Percentiles rank a stretch among this genome's conserved stretches.
Evolutionary conservation across 2,888 invertebrate species (phyloP).

Genomic region (Dromius quadrimaculatus): DNA sequence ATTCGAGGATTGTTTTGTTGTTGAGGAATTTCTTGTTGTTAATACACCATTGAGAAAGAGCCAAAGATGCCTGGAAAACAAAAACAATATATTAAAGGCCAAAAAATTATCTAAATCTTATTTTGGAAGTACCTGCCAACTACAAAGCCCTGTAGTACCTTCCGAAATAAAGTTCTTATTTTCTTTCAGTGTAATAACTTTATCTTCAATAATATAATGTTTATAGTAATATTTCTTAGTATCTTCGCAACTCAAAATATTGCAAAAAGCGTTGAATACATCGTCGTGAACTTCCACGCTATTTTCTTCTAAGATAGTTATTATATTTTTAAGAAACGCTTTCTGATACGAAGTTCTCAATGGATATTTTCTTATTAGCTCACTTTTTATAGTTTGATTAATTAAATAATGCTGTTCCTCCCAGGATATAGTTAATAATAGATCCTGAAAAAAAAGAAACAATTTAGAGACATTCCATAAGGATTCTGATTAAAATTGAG

Average conservation of each 20-base stretch:
- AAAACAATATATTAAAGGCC: slow-evolving; percentile 20
- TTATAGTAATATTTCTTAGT: slow-evolving; percentile 69
- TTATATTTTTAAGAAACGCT: slow-evolving; percentile 75
- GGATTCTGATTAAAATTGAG: too few relatives aligned
- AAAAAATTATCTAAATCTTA: neutral
- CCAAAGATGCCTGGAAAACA: slow-evolving; percentile 74
- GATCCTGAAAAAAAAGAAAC: slow-evolving; percentile 55
- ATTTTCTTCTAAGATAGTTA: slow-evolving; percentile 70
- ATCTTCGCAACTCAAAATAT: slow-evolving; percentile 65
- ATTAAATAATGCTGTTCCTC: slow-evolving; percentile 73
- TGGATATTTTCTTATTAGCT: slow-evolving; percentile 72
- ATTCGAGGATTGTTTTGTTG: slow-evolving; percentile 75
- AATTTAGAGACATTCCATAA: too few relatives aligned
- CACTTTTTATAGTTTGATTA: slow-evolving; percentile 70
- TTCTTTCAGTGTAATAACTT: slow-evolving; percentile 75
- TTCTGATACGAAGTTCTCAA: slow-evolving; percentile 73
- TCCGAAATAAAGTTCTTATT: slow-evolving; percentile 78
- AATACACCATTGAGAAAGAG: slow-evolving; percentile 79
- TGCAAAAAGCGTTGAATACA: slow-evolving; percentile 73
- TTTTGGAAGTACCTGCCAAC: slow-evolving; percentile 76
- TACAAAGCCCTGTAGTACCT: slow-evolving; percentile 84
- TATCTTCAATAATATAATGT: slow-evolving; percentile 71
- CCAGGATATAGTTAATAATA: slow-evolving; percentile 62
- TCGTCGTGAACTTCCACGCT: slow-evolving; percentile 74
- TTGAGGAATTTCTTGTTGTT: slow-evolving; percentile 69